A percentile compares a stretch with the other conserved stretches of the same genome.
phyloP scores from a whole-genome alignment of 1,140 invertebrate genomes.

The Nephila pilipes region DNA sequence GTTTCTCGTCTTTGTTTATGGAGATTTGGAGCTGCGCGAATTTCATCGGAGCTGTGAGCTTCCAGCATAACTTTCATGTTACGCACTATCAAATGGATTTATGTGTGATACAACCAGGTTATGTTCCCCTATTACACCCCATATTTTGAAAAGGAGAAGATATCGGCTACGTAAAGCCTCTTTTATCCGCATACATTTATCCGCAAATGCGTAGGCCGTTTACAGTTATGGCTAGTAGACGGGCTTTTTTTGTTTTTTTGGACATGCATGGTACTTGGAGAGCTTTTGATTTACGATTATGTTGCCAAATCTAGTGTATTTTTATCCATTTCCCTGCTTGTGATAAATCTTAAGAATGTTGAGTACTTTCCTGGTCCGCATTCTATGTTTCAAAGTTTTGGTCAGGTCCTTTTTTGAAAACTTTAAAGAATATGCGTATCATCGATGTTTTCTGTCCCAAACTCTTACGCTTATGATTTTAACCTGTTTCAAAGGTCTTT shows the following conservation, averaged over 20 bases:
- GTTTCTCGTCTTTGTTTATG: conserved; percentile 69
- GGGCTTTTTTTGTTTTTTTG: conserved; percentile 42
- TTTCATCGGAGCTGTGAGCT: conserved; percentile 9
- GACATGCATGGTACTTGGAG: conserved; percentile 48
- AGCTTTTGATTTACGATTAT: conserved; percentile 74
- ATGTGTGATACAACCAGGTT: conserved; percentile 73
- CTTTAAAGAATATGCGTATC: neutral
- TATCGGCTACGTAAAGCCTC: conserved; percentile 53
- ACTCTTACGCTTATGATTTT: neutral
- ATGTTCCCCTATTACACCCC: conserved; percentile 71
- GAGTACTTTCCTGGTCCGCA: conserved; percentile 24
- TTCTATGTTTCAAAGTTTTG: neutral
- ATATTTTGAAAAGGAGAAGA: conserved; percentile 75
- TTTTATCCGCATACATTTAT: conserved; percentile 74
- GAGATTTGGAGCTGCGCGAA: conserved; percentile 41
- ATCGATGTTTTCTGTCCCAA: neutral
- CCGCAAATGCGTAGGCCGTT: conserved; percentile 70
- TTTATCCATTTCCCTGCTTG: conserved; percentile 68
- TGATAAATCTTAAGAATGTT: conserved; percentile 71
- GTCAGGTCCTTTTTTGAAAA: neutral
- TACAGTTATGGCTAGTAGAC: conserved; percentile 73
- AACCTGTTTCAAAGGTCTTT: neutral
- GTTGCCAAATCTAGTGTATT: conserved; percentile 57
- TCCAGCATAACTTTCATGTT: conserved; percentile 74
- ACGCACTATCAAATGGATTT: conserved; percentile 75